Evolutionary conservation across 1,140 invertebrate species (phyloP).

Genomic region (Trichonephila inaurata): DNA sequence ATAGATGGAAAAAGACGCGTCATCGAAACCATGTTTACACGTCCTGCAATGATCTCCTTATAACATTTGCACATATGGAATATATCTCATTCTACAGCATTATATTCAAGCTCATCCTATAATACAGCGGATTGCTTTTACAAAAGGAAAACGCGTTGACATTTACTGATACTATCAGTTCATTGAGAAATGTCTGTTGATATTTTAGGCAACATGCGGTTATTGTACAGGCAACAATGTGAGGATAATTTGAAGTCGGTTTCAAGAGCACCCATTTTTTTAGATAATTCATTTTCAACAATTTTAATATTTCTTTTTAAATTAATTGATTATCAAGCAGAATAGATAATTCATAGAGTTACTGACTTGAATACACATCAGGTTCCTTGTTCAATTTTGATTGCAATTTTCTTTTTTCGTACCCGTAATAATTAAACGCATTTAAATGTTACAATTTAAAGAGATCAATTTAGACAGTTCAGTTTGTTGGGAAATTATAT

Average conservation of each 20-base stretch:
- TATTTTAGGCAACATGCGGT: neutral
- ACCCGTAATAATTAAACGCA: neutral
- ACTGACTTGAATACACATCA: neutral
- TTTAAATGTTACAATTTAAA: too few relatives aligned
- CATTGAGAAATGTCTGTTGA: neutral
- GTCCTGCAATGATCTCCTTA: neutral
- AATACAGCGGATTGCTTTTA: conserved; percentile 52
- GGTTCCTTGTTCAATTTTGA: neutral
- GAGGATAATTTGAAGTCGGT: neutral
- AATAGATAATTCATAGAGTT: neutral
- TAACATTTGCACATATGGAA: conserved; percentile 7
- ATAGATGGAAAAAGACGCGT: conserved; percentile 16
- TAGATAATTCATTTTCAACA: conserved; percentile 40
- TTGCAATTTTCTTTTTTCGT: neutral
- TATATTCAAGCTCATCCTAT: conserved; percentile 66
- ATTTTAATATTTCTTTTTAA: conserved; percentile 1
- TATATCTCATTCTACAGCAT: neutral
- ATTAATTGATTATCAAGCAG: conserved; percentile 46
- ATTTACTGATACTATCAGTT: neutral
- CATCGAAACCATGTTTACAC: neutral
- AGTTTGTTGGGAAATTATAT: too few relatives aligned
- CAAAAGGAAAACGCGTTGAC: neutral
- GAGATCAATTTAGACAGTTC: too few relatives aligned
- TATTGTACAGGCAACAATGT: conserved; percentile 40
- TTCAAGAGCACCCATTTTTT: conserved; percentile 29